Evolutionary conservation across 2,113 vertebrate genomes (phyloP).

Genomic region (Oryzias woworae): DNA sequence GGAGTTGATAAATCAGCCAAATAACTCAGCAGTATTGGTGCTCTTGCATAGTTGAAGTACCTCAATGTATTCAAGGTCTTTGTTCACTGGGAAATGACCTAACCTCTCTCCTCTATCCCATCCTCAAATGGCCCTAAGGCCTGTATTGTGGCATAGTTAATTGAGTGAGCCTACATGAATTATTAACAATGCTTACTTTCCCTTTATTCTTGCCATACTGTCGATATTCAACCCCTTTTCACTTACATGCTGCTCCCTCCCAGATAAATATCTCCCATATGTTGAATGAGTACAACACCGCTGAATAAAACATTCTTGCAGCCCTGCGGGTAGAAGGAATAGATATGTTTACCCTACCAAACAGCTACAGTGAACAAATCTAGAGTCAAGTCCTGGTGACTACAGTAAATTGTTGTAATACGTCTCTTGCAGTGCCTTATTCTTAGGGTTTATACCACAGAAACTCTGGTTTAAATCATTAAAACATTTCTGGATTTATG

Average conservation of each 20-base stretch:
- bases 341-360: constrained; percentile 5
- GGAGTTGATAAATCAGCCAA: too few species aligned
- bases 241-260: constrained; percentile 31
- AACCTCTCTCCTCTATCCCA: constrained; percentile 57
- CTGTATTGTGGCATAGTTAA: constrained; percentile 64
- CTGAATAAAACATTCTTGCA: constrained; percentile 53
- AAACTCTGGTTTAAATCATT: constrained; percentile 61
- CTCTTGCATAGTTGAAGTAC: not conserved
- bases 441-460: constrained; percentile 37
- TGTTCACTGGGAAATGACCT: constrained; percentile 52
- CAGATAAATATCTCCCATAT: constrained; percentile 41
- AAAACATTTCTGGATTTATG: constrained; percentile 65
- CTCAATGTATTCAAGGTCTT: constrained; percentile 46
- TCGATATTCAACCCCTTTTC: constrained; percentile 65
- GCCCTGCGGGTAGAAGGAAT: constrained; percentile 11
- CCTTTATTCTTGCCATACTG: constrained; percentile 63
- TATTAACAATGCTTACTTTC: constrained; percentile 71
- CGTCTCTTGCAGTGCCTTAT: constrained; percentile 9
- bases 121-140: constrained; percentile 58
- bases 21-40: too few species aligned
- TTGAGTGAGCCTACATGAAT: constrained; percentile 70
- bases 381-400: constrained; percentile 29
- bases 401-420: constrained; percentile 41
- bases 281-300: constrained; percentile 16
- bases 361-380: constrained; percentile 34